Conservation (phyloP, 2,113 vertebrate genomes). For the Ascaphus truei region DNA sequence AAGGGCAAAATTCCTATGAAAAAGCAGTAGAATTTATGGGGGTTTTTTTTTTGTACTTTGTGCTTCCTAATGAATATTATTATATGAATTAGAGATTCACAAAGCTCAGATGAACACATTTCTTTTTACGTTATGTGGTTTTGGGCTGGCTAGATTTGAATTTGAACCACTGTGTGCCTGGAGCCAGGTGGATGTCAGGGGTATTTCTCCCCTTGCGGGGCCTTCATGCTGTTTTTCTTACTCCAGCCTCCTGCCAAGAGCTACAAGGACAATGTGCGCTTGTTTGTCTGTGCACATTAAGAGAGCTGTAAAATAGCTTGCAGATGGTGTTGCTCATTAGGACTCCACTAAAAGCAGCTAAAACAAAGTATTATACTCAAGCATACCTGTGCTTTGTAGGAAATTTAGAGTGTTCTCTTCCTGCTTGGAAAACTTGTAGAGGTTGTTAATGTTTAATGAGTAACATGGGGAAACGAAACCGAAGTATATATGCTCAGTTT, state of each 20-base stretch:
- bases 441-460: background rate
- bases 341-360: background rate
- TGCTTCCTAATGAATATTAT: too few relatives aligned
- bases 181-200: background rate
- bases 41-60: too few relatives aligned
- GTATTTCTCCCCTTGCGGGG: background rate
- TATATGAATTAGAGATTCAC: too few relatives aligned
- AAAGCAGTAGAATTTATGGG: too few relatives aligned
- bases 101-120: background rate
- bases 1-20: too few relatives aligned
- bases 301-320: background rate
- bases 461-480: background rate
- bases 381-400: background rate
- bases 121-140: background rate
- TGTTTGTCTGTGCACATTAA: background rate
- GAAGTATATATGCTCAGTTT: background rate
- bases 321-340: background rate
- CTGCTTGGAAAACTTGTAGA: background rate
- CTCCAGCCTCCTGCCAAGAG: background rate
- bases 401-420: background rate
- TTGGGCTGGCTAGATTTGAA: background rate
- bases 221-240: background rate
- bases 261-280: background rate
- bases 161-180: background rate
- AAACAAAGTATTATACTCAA: background rate